Base-by-base conservation (phyloP, 2,888 invertebrate species). In the Drosophila macrospina region DNA sequence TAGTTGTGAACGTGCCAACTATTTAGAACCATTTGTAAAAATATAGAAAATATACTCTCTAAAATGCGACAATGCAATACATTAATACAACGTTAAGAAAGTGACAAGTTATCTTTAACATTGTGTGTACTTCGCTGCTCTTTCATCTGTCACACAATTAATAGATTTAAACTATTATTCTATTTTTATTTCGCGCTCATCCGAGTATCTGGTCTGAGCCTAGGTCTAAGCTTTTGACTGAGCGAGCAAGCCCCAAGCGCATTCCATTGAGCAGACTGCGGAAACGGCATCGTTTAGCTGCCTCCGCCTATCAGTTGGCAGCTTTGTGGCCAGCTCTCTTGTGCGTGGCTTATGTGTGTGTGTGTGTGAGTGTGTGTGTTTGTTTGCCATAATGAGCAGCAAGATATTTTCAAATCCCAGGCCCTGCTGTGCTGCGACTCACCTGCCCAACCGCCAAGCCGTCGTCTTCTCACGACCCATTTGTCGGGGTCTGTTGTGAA, bases 271-370 rank as follows among this genome's bases (percentile, higher is more conserved):
- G 54, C 66, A 34, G 44, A 26, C 44, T 44, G 59, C 74, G 80
- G 84, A 86, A 81, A 86, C 77, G 67, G 78, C 83, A 78, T 75
- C 73, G 65, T 80, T 83, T 74, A 76, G 68, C 52, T 69, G 74
- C 65, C 70, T 61, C 74, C 55, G 68, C 69, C 69, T 57, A 73
- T 61, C 63, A 73, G 55, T 63, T 62, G 59, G 32, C 59, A 56
- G 69, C 57, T 69, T 74, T 78, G 74, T 55, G 74, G 74, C 66
- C 47, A 71, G 59, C 15, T 52, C 55, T 41, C 30, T 20, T 45
- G 10, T 45, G 4, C 39, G 13, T 48, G 42, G 26, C 42, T 13
- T 30, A 11, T 45, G 28, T 34, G 24, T 67, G 20, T 45, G 37
- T 45, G 44, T 48, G 28, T 45, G 28, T 56, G 36, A 36, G 24